These are phyloP conservation scores for Bombus superbus DNA, from an alignment of 1,140 invertebrate genomes.

Conservation along the genomic window DNA sequence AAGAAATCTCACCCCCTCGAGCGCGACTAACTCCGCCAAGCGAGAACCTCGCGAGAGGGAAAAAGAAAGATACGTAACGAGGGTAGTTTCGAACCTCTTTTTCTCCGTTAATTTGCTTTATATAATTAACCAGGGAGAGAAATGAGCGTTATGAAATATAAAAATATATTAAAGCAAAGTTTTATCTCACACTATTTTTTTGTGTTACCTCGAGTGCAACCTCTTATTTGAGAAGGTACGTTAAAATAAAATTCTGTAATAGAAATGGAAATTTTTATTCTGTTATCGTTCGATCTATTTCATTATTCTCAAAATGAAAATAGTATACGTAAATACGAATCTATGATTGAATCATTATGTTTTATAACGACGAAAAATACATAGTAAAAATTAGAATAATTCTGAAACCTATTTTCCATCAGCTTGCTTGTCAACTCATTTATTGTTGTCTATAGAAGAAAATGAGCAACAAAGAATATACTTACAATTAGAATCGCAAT, in stretches of 20 bases:
- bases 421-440: too few species aligned
- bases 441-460: too few species aligned
- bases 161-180: background rate
- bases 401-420: too few species aligned
- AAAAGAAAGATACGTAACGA: background rate
- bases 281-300: too few species aligned
- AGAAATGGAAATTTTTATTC: too few species aligned
- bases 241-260: background rate
- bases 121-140: background rate
- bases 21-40: background rate
- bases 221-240: background rate
- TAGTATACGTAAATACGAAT: too few species aligned
- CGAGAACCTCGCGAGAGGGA: background rate
- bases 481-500: too few species aligned
- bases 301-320: too few species aligned
- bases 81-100: conserved; percentile 5
- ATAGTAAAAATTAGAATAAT: too few species aligned
- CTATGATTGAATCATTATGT: too few species aligned
- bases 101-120: background rate
- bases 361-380: too few species aligned
- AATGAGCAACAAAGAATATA: too few species aligned
- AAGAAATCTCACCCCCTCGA: conserved; percentile 4
- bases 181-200: background rate
- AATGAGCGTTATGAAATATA: background rate
- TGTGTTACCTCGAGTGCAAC: background rate